phyloP scores from a whole-genome alignment of 2,888 invertebrate genomes.

The Ichneumoninae sp. region DNA sequence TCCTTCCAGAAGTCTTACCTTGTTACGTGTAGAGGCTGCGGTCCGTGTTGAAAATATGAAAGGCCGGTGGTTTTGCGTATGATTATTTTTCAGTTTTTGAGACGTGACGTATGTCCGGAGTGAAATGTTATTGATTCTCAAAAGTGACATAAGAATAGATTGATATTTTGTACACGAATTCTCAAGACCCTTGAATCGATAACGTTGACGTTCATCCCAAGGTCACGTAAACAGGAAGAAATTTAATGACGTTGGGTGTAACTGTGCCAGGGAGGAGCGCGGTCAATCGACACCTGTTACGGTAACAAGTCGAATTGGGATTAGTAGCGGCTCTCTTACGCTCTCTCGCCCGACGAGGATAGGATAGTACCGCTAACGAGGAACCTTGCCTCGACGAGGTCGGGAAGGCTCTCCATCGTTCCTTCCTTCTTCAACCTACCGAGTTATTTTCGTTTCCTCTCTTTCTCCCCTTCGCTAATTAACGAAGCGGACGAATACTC shows the following conservation, averaged over 20 bases:
- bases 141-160: not conserved
- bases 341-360: constrained; percentile 44
- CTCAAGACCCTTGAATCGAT: constrained; percentile 4
- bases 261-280: constrained; percentile 31
- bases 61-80: not conserved
- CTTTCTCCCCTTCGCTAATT: constrained; percentile 62
- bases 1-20: not conserved
- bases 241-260: constrained; percentile 36
- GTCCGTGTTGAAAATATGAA: not conserved
- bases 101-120: not conserved
- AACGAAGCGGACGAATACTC: constrained; percentile 70
- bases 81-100: no score
- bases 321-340: constrained; percentile 56
- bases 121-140: not conserved
- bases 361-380: constrained; percentile 61
- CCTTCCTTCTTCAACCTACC: constrained; percentile 16
- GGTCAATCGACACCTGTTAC: constrained; percentile 65
- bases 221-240: constrained; percentile 26
- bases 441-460: constrained; percentile 12
- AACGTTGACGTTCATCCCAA: constrained; percentile 32
- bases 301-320: constrained; percentile 65
- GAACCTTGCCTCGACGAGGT: constrained; percentile 64
- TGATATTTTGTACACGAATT: not conserved
- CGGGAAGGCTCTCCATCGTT: constrained; percentile 54
- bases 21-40: not conserved